Percentiles rank a stretch among this genome's conserved stretches.
Conservation (phyloP, 2,797 vertebrate species). For the Anabas testudineus region DNA sequence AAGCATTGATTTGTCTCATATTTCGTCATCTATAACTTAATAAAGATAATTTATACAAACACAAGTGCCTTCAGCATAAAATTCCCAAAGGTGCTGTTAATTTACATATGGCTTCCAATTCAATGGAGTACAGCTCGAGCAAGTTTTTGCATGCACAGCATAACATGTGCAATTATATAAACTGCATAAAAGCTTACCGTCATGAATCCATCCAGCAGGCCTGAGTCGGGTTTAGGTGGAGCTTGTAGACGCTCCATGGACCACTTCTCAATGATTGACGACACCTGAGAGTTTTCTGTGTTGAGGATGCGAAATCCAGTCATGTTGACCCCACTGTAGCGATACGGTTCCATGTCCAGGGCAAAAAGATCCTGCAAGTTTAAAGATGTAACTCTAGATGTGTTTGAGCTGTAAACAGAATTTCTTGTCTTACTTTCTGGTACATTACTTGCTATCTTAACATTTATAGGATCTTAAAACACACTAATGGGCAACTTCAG, state of each 20-base stretch:
- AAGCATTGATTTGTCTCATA: constrained; percentile 26
- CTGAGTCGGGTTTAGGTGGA: constrained; percentile 96
- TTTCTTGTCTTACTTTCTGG: constrained; percentile 5
- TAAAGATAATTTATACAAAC: constrained; percentile 16
- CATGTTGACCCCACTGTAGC: constrained; percentile 98
- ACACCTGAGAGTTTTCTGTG: constrained; percentile 95
- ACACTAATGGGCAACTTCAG: constrained; percentile 26
- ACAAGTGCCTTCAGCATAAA: constrained; percentile 21
- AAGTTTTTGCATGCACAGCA: constrained; percentile 39
- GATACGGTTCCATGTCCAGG: constrained; percentile 96
- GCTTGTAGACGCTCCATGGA: constrained; percentile 98
- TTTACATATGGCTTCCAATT: constrained; percentile 27
- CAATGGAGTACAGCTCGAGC: constrained; percentile 9
- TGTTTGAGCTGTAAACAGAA: neutral
- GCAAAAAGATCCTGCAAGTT: constrained; percentile 92
- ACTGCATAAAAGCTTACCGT: constrained; percentile 84
- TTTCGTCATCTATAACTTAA: constrained; percentile 11
- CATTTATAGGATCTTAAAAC: constrained; percentile 1
- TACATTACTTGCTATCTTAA: neutral
- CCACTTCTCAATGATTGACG: constrained; percentile 98
- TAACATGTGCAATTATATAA: constrained; percentile 22
- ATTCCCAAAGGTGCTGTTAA: neutral
- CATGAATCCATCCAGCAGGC: constrained; percentile 99
- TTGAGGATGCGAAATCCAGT: constrained; percentile 97
- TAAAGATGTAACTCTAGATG: neutral